These are phyloP conservation scores for Acanthochromis polyacanthus DNA, from an alignment of 2,113 vertebrate species.

Conservation along the genomic window DNA sequence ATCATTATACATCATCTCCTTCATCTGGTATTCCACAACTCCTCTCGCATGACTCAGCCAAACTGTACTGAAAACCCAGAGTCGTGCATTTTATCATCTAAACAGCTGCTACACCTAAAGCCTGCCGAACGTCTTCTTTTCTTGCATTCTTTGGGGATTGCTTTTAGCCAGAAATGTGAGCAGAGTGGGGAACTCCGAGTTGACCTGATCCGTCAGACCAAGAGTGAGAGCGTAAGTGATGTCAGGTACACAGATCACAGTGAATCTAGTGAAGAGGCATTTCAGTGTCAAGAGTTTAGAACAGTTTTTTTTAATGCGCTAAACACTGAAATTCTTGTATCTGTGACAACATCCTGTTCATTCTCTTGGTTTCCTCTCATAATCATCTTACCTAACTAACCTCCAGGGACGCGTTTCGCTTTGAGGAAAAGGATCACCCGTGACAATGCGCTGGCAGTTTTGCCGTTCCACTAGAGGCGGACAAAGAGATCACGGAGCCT, in stretches of 20 bases:
- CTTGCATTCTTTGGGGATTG: conserved; percentile 43
- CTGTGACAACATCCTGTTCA: conserved; percentile 5
- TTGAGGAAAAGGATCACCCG: conserved; percentile 15
- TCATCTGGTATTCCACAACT: conserved; percentile 9
- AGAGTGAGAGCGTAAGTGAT: conserved; percentile 45
- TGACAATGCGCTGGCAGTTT: conserved; percentile 32
- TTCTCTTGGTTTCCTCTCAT: conserved; percentile 6
- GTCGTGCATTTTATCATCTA: conserved; percentile 28
- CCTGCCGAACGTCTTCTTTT: conserved; percentile 24
- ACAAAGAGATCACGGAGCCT: conserved; percentile 66
- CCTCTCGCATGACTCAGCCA: conserved; percentile 35
- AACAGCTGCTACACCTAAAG: conserved; percentile 18
- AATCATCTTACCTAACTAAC: conserved; percentile 47
- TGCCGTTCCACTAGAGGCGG: conserved; percentile 36
- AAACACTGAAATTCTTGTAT: conserved; percentile 4
- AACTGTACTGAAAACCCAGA: conserved; percentile 9
- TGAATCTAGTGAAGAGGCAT: conserved; percentile 9
- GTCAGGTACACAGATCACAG: conserved; percentile 46
- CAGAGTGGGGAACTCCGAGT: conserved; percentile 47
- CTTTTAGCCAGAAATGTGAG: conserved; percentile 48
- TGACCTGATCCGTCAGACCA: conserved; percentile 54
- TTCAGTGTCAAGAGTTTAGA: not conserved
- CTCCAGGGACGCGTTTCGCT: conserved; percentile 29
- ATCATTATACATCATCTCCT: conserved; percentile 7
- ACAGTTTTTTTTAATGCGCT: not conserved